Conservation (phyloP, 37 sponge, comb jelly and placozoan species). For the Mnemiopsis leidyi region DNA sequence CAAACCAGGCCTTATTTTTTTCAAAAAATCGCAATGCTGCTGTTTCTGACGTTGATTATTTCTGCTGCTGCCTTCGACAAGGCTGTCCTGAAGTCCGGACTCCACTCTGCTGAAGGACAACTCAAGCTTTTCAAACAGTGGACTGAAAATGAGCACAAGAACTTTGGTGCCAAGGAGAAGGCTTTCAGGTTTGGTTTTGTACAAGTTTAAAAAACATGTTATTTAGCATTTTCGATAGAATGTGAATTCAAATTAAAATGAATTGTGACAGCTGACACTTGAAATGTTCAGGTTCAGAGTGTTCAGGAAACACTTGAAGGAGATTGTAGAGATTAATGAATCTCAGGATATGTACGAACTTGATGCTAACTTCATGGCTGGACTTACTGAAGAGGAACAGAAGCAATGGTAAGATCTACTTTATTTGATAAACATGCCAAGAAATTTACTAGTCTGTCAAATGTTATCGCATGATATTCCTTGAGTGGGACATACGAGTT, state of each 20-base stretch:
- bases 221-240: not conserved
- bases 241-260: not conserved
- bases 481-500: too few relatives aligned
- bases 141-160: not conserved
- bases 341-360: not conserved
- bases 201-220: too few relatives aligned
- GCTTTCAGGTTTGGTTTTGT: not conserved
- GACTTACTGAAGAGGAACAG: not conserved
- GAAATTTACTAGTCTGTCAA: too few relatives aligned
- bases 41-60: not conserved
- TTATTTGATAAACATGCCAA: too few relatives aligned
- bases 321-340: slow-evolving; percentile 4
- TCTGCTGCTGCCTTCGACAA: slow-evolving; percentile 48
- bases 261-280: too few relatives aligned
- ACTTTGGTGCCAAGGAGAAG: not conserved
- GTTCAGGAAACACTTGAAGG: not conserved
- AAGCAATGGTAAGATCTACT: not conserved
- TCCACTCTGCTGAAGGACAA: slow-evolving; percentile 1
- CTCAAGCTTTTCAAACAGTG: not conserved
- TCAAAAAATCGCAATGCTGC: not conserved
- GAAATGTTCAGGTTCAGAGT: not conserved
- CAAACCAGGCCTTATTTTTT: too few relatives aligned
- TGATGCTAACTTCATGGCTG: slow-evolving; percentile 41
- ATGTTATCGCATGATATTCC: too few relatives aligned
- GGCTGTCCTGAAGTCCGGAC: slow-evolving; percentile 1